Conservation (phyloP, 2,797 vertebrate genomes). For the Trachurus trachurus region DNA sequence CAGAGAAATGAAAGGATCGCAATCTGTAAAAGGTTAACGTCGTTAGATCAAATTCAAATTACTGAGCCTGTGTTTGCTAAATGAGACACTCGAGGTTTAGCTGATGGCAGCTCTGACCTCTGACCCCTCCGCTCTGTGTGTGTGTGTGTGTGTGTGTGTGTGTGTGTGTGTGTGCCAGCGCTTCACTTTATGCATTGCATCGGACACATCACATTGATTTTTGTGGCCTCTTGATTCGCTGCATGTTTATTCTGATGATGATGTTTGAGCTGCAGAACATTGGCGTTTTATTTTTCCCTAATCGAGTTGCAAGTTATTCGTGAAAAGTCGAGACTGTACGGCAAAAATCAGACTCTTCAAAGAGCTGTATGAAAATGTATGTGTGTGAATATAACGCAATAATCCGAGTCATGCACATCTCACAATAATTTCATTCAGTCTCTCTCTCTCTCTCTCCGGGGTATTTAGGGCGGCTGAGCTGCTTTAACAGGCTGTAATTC, state of each 20-base stretch:
- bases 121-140: too few species aligned
- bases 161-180: too few species aligned
- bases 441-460: background rate
- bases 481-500: slow-evolving; percentile 24
- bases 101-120: too few species aligned
- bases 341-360: slow-evolving; percentile 15
- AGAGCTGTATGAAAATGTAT: slow-evolving; percentile 11
- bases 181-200: background rate
- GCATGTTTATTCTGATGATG: background rate
- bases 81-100: background rate
- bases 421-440: slow-evolving; percentile 34
- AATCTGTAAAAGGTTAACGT: background rate
- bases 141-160: background rate
- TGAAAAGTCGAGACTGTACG: slow-evolving; percentile 4
- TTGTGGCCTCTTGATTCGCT: background rate
- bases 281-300: background rate
- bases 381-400: background rate
- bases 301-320: background rate
- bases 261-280: background rate
- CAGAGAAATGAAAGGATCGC: background rate
- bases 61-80: background rate
- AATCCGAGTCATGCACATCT: slow-evolving; percentile 60
- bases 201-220: background rate
- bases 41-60: background rate
- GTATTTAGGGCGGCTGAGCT: slow-evolving; percentile 24